Evolutionary conservation across 2,113 vertebrate genomes (phyloP).

Genomic region (Xiphophorus hellerii): DNA sequence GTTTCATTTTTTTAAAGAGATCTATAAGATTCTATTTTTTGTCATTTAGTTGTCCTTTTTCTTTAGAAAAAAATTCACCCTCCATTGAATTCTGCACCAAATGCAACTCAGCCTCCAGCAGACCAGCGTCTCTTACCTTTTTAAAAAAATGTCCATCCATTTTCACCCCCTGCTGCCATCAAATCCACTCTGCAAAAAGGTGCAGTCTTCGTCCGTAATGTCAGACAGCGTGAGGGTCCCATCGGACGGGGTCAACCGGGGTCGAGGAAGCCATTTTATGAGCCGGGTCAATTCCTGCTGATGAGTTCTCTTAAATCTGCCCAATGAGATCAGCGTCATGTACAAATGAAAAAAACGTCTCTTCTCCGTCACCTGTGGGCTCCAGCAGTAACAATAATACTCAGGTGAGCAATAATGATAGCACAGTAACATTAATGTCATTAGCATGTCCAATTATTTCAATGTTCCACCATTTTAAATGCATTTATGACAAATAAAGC

Average conservation of each 20-base stretch:
- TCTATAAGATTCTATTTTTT: constrained; percentile 81
- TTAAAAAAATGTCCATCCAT: constrained; percentile 63
- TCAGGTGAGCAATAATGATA: constrained; percentile 65
- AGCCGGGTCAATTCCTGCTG: constrained; percentile 45
- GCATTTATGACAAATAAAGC: constrained; percentile 27
- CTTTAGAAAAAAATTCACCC: constrained; percentile 65
- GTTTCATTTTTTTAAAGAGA: constrained; percentile 78
- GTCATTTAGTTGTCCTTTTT: constrained; percentile 76
- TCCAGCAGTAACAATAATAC: constrained; percentile 73
- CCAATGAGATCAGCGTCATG: constrained; percentile 65
- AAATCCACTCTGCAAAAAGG: constrained; percentile 69
- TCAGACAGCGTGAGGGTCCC: constrained; percentile 48
- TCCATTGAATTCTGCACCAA: constrained; percentile 50
- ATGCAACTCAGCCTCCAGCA: constrained; percentile 52
- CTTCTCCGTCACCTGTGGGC: constrained; percentile 56
- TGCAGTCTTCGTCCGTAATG: constrained; percentile 60
- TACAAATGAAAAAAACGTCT: constrained; percentile 67
- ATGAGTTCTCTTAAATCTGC: constrained; percentile 42
- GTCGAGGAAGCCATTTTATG: constrained; percentile 53
- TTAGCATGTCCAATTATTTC: constrained; percentile 13
- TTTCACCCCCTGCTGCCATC: constrained; percentile 58
- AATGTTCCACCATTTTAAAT: constrained; percentile 26
- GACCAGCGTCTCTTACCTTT: constrained; percentile 76
- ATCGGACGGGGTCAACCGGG: constrained; percentile 43
- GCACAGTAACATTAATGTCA: constrained; percentile 22